Conservation (phyloP, 2,888 invertebrate genomes). For the Epinotia bilunana region DNA sequence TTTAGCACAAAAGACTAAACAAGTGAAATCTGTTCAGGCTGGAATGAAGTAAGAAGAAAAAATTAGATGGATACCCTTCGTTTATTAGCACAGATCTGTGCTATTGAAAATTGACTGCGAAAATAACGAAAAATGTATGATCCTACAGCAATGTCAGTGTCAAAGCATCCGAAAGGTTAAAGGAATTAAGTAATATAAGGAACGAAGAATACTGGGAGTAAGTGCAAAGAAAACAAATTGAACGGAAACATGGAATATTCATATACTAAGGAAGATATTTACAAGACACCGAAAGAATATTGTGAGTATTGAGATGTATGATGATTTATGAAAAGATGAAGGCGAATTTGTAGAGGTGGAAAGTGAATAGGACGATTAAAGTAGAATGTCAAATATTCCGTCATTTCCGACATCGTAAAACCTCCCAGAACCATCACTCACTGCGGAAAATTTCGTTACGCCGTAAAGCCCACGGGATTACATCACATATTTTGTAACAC, state of each 20-base stretch:
- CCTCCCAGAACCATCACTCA: slow-evolving; percentile 52
- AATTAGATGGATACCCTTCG: no score
- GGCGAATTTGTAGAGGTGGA: neutral
- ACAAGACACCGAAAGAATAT: neutral
- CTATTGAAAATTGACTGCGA: no score
- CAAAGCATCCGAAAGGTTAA: no score
- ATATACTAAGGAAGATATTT: neutral
- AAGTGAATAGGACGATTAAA: neutral
- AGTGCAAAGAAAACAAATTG: neutral
- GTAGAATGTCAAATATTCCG: no score
- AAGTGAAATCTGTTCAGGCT: no score
- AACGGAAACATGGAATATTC: neutral
- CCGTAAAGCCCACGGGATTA: slow-evolving; percentile 65
- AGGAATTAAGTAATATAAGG: neutral
- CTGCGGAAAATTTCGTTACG: slow-evolving; percentile 57
- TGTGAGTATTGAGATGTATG: neutral
- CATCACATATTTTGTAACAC: slow-evolving; percentile 79
- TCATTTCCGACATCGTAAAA: neutral
- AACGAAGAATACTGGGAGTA: neutral
- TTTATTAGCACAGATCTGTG: no score
- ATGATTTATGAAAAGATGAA: no score
- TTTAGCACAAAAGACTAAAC: no score
- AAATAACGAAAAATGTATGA: no score
- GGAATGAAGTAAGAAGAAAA: no score
- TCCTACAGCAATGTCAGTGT: no score